phyloP scores from a whole-genome alignment of 2,888 invertebrate species.

The Halictus ligatus region DNA sequence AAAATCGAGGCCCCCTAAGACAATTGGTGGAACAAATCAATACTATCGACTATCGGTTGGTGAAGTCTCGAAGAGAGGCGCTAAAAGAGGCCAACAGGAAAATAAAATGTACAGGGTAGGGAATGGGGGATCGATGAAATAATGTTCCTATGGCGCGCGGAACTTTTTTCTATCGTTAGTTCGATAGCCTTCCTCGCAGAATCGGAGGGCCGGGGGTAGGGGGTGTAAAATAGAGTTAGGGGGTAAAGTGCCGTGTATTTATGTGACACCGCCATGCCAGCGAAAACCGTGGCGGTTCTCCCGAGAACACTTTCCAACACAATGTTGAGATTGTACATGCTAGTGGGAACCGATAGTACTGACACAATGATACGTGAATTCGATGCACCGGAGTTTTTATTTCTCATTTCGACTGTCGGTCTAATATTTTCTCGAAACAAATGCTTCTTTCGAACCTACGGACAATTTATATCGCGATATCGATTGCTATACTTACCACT shows the following conservation, averaged over 20 bases:
- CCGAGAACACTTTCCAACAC: slow-evolving; percentile 41
- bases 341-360: slow-evolving; percentile 18
- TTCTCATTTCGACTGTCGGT: neutral
- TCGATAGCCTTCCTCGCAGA: slow-evolving; percentile 32
- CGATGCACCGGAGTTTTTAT: neutral
- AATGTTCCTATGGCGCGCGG: slow-evolving; percentile 44
- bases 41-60: neutral
- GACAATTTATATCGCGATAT: neutral
- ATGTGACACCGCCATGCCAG: slow-evolving; percentile 35
- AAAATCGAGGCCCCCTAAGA: neutral
- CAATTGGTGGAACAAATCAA: neutral
- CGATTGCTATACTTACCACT: neutral
- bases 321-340: slow-evolving; percentile 9
- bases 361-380: slow-evolving; percentile 30
- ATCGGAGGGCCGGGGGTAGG: neutral
- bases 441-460: neutral
- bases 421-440: neutral
- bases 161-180: slow-evolving; percentile 35
- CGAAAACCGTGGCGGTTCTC: slow-evolving; percentile 36
- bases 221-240: slow-evolving; percentile 33
- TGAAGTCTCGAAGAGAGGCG: neutral
- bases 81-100: neutral
- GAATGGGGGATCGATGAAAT: slow-evolving; percentile 23
- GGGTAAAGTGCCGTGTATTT: slow-evolving; percentile 37
- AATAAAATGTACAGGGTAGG: slow-evolving; percentile 1